These are phyloP conservation scores for Coenonympha arcania DNA, from an alignment of 2,888 invertebrate species.

Conservation along the genomic window DNA sequence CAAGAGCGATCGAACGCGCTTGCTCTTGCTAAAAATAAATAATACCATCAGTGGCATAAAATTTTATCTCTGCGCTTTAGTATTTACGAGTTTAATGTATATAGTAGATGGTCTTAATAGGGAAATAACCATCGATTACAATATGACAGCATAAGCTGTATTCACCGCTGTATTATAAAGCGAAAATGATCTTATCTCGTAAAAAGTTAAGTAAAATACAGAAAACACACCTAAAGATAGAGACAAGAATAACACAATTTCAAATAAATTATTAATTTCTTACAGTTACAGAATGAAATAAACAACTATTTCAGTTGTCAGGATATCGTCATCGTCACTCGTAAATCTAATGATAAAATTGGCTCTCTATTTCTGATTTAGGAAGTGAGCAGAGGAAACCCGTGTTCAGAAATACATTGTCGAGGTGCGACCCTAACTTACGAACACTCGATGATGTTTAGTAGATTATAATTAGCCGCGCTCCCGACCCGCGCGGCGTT, in stretches of 20 bases:
- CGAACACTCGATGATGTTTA: conserved; percentile 69
- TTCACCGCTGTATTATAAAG: neutral
- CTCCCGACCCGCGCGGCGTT: conserved; percentile 44
- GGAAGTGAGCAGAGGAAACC: conserved; percentile 47
- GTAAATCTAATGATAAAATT: neutral
- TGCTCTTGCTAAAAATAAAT: neutral
- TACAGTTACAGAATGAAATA: too few species aligned
- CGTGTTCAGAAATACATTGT: conserved; percentile 59
- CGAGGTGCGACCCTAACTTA: conserved; percentile 64
- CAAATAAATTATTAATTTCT: too few species aligned
- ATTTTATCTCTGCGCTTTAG: neutral
- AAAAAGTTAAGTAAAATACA: neutral
- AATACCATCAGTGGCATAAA: neutral
- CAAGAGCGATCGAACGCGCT: conserved; percentile 3
- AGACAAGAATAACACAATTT: too few species aligned
- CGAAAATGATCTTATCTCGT: neutral
- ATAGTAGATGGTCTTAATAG: neutral
- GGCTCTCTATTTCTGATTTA: conserved; percentile 17
- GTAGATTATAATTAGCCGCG: conserved; percentile 72
- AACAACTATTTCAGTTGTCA: neutral
- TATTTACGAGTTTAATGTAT: neutral
- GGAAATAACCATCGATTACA: neutral
- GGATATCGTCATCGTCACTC: neutral
- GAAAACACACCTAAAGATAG: too few species aligned
- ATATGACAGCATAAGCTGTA: neutral